These are phyloP conservation scores for Caenorhabditis imperialis DNA, from an alignment of 2,888 invertebrate genomes.

Conservation along the genomic window DNA sequence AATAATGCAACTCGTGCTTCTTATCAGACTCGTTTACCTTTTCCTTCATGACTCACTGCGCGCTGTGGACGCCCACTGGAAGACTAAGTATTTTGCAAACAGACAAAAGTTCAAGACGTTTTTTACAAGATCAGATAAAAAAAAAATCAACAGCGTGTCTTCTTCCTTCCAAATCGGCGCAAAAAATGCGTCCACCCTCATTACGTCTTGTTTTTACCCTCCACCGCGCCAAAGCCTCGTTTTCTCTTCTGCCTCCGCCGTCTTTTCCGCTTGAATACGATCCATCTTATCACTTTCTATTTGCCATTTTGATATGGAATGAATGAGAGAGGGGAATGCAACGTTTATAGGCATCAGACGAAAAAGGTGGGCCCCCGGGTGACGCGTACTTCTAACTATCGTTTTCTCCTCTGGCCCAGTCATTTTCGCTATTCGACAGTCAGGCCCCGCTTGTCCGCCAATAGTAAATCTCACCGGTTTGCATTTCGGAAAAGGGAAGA, in stretches of 20 bases:
- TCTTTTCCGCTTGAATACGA: constrained; percentile 43
- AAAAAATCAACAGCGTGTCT: neutral
- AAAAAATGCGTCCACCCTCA: constrained; percentile 32
- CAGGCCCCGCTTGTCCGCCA: constrained; percentile 27
- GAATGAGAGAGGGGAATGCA: constrained; percentile 36
- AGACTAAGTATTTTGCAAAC: too few relatives aligned
- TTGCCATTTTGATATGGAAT: constrained; percentile 51
- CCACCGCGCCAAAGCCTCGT: constrained; percentile 21
- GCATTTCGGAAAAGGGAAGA: constrained; percentile 51
- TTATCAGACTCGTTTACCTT: too few relatives aligned
- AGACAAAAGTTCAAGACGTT: neutral
- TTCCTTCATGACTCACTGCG: too few relatives aligned
- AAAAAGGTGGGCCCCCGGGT: constrained; percentile 49
- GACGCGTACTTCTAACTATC: constrained; percentile 53
- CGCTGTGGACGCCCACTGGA: too few relatives aligned
- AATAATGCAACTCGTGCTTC: too few relatives aligned
- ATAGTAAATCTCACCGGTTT: constrained; percentile 55
- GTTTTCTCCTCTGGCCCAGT: constrained; percentile 17
- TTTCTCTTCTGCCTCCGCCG: constrained; percentile 20
- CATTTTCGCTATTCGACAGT: constrained; percentile 37
- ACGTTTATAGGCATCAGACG: constrained; percentile 38
- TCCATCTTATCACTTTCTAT: constrained; percentile 54
- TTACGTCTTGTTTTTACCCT: constrained; percentile 49
- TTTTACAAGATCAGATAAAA: constrained; percentile 27
- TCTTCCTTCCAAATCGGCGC: constrained; percentile 18